Evolutionary conservation across 2,888 invertebrate genomes (phyloP).

Genomic region (Carabus problematicus): DNA sequence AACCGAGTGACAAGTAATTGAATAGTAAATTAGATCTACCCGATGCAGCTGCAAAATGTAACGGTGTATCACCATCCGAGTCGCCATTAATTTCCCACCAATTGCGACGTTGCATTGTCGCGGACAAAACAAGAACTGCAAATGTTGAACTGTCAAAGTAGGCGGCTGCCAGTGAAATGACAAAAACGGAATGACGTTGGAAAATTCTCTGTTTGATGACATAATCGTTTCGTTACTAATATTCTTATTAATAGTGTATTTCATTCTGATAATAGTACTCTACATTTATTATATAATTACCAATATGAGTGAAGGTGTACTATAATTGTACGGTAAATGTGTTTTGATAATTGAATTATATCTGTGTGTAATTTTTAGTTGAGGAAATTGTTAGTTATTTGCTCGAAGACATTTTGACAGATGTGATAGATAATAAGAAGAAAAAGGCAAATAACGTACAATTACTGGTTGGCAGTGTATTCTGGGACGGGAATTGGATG

Average conservation of each 20-base stretch:
- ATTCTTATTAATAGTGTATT: too few relatives aligned
- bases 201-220: too few relatives aligned
- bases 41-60: slow-evolving; percentile 53
- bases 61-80: slow-evolving; percentile 47
- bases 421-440: slow-evolving; percentile 14
- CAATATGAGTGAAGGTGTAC: too few relatives aligned
- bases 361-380: slow-evolving; percentile 14
- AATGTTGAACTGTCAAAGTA: too few relatives aligned
- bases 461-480: slow-evolving; percentile 31
- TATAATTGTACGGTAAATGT: too few relatives aligned
- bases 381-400: slow-evolving; percentile 22
- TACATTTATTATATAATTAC: too few relatives aligned
- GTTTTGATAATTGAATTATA: too few relatives aligned
- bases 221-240: too few relatives aligned
- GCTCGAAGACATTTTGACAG: slow-evolving; percentile 20
- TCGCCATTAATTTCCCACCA: slow-evolving; percentile 17
- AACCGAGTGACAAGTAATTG: slow-evolving; percentile 25
- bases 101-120: slow-evolving; percentile 1
- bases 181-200: too few relatives aligned
- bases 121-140: too few relatives aligned
- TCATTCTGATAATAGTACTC: too few relatives aligned
- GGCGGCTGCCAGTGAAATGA: too few relatives aligned
- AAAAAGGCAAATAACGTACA: slow-evolving; percentile 25
- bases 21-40: slow-evolving; percentile 44
- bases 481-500: slow-evolving; percentile 31